Base-by-base conservation (phyloP, 1,140 invertebrate genomes). In the Mylabris phalerata region DNA sequence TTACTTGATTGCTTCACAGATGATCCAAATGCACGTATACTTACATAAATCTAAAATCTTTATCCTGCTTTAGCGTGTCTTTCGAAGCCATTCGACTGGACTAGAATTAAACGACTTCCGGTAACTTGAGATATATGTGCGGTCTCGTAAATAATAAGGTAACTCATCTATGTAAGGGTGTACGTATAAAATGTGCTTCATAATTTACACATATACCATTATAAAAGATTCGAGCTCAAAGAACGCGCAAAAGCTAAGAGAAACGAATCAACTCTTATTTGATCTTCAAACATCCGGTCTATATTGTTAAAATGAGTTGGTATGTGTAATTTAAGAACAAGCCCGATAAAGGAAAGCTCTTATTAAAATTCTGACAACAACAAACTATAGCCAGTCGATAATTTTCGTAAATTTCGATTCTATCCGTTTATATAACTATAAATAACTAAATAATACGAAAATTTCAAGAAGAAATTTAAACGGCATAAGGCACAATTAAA, bases 151-250 rank as follows among this genome's bases (percentile, higher is more conserved):
- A 62, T 62, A 62, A 59, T 62, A 62, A 58, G 51, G 60, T 57
- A 61, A 61, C 55, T 61, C 60, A 61, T 61, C 60, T 58, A 61
- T 58, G 55, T 61, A 55, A 62, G 57, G 57, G 50, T 43, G 60
- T 41, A 62, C 60, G 59, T 62, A 62, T 59, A 56, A 61, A 61
- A 57, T 61, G 59, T 57, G 49, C 44, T 38, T 49, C 55, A 48
- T 52, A 57, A 61, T 57, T 61, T 51, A 61, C 55, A 13, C n/a
- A 41, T 6, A 19, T 41, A 9, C 40, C 25, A 3, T 40, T 39
- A 25, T 32, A 4, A 32, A 32, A 32, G 19, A 19, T 19, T 19
- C 19, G 19, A 19, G 19, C 19, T 19, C 19, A 19, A 19, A 19
- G 19, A 19, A 19, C 1, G 19, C 19, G 41, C 6, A 42, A 44